Conservation (phyloP, 2,113 vertebrate genomes). For the Engraulis encrasicolus region DNA sequence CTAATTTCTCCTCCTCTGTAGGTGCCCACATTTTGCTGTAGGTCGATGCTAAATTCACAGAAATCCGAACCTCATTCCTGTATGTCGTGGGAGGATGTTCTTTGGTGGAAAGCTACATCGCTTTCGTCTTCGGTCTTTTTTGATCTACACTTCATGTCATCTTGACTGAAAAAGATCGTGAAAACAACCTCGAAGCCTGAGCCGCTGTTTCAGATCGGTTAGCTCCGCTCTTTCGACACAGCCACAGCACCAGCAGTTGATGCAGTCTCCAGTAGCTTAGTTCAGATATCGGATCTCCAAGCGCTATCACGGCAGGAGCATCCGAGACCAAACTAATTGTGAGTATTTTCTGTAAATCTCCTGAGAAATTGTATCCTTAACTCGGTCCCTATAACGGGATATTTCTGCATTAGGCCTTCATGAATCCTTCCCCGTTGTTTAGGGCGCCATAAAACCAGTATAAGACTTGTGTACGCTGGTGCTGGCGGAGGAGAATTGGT, state of each 20-base stretch:
- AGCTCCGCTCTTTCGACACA: constrained; percentile 55
- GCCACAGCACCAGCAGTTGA: constrained; percentile 52
- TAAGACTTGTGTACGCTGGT: constrained; percentile 17
- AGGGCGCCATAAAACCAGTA: neutral
- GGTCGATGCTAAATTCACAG: constrained; percentile 42
- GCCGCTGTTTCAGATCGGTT: constrained; percentile 62
- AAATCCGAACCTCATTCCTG: constrained; percentile 67
- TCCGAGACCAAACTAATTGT: constrained; percentile 27
- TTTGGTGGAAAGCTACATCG: constrained; percentile 48
- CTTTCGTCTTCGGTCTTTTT: neutral
- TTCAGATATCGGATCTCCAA: constrained; percentile 44
- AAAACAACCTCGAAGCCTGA: constrained; percentile 54
- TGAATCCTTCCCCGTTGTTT: neutral
- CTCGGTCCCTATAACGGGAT: constrained; percentile 9
- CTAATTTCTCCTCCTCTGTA: constrained; percentile 93
- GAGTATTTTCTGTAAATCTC: constrained; percentile 28
- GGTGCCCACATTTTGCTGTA: constrained; percentile 87
- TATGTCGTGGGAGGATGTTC: constrained; percentile 65
- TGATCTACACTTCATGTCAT: constrained; percentile 49
- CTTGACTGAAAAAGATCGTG: constrained; percentile 36
- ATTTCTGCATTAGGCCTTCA: neutral
- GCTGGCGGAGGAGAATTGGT: constrained; percentile 47
- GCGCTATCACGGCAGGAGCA: constrained; percentile 54
- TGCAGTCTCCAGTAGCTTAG: constrained; percentile 65
- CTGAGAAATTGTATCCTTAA: neutral